These are phyloP conservation scores for Hemiscyllium ocellatum DNA, from an alignment of 2,113 vertebrate genomes.

Conservation along the genomic window DNA sequence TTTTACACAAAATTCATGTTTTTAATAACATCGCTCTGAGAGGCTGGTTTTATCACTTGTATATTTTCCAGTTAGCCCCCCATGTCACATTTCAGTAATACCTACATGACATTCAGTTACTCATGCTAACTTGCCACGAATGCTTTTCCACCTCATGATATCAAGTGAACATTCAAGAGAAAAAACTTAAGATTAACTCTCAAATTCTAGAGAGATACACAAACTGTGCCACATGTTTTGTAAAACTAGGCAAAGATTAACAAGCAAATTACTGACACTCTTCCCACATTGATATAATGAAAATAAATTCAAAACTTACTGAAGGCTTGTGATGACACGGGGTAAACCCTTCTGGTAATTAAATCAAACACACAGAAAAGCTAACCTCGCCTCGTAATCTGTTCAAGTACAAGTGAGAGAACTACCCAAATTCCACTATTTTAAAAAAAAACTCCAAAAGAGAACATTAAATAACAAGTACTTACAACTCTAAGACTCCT, in stretches of 20 bases:
- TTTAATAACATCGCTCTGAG: not conserved
- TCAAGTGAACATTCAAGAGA: not conserved
- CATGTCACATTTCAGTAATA: slow-evolving; percentile 7
- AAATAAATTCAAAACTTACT: not conserved
- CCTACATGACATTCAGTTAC: not conserved
- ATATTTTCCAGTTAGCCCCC: not conserved
- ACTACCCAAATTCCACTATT: no score
- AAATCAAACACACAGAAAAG: no score
- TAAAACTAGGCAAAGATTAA: not conserved
- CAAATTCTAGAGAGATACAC: not conserved
- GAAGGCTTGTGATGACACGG: not conserved
- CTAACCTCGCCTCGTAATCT: no score
- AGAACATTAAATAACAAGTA: no score
- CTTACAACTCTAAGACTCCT: no score
- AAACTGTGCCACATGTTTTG: not conserved
- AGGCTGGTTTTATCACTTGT: not conserved
- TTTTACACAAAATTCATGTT: slow-evolving; percentile 19
- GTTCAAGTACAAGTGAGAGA: no score
- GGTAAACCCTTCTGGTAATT: no score
- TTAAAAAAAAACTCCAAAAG: no score
- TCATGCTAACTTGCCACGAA: not conserved
- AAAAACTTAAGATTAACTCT: not conserved
- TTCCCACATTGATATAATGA: no score
- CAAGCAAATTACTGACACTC: not conserved
- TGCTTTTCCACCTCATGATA: not conserved